Base-by-base conservation (phyloP, 2,888 invertebrate species). In the Andrena fulva region DNA sequence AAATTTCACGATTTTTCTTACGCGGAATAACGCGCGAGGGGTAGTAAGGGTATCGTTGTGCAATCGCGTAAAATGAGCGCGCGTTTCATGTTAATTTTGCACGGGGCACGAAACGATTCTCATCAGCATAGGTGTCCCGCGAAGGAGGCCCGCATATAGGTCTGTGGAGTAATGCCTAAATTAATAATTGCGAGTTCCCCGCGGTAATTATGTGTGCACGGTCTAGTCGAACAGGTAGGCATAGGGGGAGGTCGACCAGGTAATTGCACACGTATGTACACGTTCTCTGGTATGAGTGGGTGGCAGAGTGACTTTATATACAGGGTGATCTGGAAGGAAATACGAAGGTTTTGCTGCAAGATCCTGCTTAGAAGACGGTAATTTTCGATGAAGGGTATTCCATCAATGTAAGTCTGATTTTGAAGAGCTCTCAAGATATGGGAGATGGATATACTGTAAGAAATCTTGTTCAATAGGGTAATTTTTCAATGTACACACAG, bases 131-230 rank as follows among this genome's bases (percentile, higher is more conserved):
- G 50, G 54, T 52, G 63, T 76, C 70, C 74, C 74, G 54, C 50
- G 52, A 77, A 76, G 54, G 31, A 70, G 35, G 29, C 7, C 35
- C 33, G 73, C 80, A 86, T 85, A 74, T 88, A 88, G 84, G 85
- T 88, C 77, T 84, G 78, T 84, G 71, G 87, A 84, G 82, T 86
- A 84, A 81, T 71, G 66, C 78, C 73, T 82, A 82, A 88, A 88
- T 87, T 85, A 87, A 84, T 88, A 87, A 88, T 85, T 82, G 74
- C 75, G 35, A 63, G 62, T 76, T 82, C 74, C 84, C 72, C 42
- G 63, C 78, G 72, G 80, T 86, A 88, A 88, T 88, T 88, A 84
- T 75, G 77, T 56, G 81, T 77, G 64, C 82, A 82, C 73, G 85
- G 63, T 77, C 71, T 60, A 64, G 79, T 67, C 70, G 76, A 66